Evolutionary conservation across 2,888 invertebrate genomes (phyloP).

Genomic region (Tinea pellionella): DNA sequence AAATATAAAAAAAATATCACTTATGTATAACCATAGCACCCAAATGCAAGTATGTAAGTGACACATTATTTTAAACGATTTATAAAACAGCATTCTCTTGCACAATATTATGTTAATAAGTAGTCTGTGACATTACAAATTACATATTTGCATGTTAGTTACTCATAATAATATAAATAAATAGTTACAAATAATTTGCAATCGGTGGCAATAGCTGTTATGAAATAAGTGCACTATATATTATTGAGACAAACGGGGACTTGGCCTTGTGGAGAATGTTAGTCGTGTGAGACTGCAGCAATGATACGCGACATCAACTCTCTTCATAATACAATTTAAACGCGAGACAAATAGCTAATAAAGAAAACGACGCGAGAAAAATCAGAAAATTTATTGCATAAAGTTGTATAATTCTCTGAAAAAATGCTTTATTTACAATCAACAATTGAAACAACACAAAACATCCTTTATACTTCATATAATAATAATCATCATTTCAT

Average conservation of each 20-base stretch:
- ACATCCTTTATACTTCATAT: slow-evolving; percentile 29
- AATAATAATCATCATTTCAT: background rate
- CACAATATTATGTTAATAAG: slow-evolving; percentile 30
- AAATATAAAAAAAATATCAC: slow-evolving; percentile 48
- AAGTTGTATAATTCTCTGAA: slow-evolving; percentile 63
- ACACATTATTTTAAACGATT: slow-evolving; percentile 27
- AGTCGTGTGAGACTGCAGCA: slow-evolving; percentile 64
- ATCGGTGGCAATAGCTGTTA: slow-evolving; percentile 64
- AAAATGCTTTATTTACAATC: slow-evolving; percentile 68
- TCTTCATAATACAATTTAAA: slow-evolving; percentile 26
- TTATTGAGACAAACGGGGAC: slow-evolving; percentile 63
- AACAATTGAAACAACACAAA: slow-evolving; percentile 63
- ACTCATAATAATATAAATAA: slow-evolving; percentile 68
- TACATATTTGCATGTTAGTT: slow-evolving; percentile 71
- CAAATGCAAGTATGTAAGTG: slow-evolving; percentile 69
- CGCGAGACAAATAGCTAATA: slow-evolving; percentile 37
- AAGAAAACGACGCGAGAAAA: slow-evolving; percentile 53
- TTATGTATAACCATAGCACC: slow-evolving; percentile 68
- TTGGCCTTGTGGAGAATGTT: slow-evolving; percentile 70
- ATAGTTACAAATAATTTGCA: slow-evolving; percentile 67
- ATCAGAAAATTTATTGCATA: slow-evolving; percentile 67
- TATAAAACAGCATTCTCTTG: slow-evolving; percentile 48
- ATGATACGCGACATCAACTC: slow-evolving; percentile 63
- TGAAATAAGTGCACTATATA: slow-evolving; percentile 55
- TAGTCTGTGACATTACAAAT: slow-evolving; percentile 56